A percentile compares a stretch with the other conserved stretches of the same genome.
These are phyloP conservation scores for Falco punctatus DNA, from an alignment of 2,113 vertebrate species.

Conservation along the genomic window DNA sequence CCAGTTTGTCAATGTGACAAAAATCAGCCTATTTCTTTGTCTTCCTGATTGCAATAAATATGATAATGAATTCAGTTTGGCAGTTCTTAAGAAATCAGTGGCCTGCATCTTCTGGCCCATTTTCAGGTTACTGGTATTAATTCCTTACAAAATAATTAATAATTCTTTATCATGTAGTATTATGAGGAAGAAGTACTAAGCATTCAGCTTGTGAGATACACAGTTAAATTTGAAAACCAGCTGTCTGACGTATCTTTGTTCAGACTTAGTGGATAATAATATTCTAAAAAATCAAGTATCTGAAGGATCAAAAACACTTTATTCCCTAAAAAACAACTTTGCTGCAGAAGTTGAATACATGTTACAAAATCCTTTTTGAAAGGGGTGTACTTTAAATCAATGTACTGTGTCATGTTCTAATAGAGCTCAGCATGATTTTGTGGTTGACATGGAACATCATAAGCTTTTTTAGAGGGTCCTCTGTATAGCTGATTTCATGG, in stretches of 20 bases:
- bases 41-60: neutral
- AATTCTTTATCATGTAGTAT: neutral
- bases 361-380: slow-evolving; percentile 36
- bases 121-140: neutral
- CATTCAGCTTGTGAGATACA: neutral
- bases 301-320: slow-evolving; percentile 49
- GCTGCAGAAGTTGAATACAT: slow-evolving; percentile 39
- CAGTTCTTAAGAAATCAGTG: neutral
- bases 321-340: slow-evolving; percentile 69
- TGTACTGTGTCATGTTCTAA: neutral
- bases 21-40: neutral
- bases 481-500: neutral
- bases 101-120: neutral
- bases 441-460: neutral
- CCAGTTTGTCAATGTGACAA: neutral
- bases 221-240: slow-evolving; percentile 5
- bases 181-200: neutral
- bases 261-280: slow-evolving; percentile 50
- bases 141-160: neutral
- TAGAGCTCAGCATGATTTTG: slow-evolving; percentile 26
- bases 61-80: neutral
- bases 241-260: neutral
- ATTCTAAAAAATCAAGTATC: neutral
- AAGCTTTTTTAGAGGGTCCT: neutral
- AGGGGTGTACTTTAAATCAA: neutral